phyloP scores from a whole-genome alignment of 2,797 vertebrate genomes.

The Malacoctenus gilli region DNA sequence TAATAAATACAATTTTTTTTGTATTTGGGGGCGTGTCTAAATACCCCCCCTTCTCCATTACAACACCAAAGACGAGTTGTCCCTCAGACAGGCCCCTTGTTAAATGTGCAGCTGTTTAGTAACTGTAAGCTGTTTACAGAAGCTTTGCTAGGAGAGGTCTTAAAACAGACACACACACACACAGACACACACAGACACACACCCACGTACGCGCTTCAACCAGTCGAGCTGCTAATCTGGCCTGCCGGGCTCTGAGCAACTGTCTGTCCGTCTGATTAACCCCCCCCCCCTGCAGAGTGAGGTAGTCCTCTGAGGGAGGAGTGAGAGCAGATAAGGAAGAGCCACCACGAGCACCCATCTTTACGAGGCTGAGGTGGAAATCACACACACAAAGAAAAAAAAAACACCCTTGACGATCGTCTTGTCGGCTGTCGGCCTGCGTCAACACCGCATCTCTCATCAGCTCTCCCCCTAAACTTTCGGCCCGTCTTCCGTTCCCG shows the following conservation, averaged over 20 bases:
- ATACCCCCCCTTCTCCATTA: conserved; percentile 50
- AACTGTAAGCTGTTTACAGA: conserved; percentile 75
- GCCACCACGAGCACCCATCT: conserved; percentile 13
- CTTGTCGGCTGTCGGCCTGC: too few species aligned
- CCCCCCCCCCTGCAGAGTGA: conserved; percentile 53
- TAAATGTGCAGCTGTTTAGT: conserved; percentile 75
- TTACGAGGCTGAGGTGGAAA: too few species aligned
- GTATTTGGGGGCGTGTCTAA: conserved; percentile 13
- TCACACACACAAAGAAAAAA: too few species aligned
- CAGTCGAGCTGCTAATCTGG: conserved; percentile 71
- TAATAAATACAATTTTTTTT: not conserved
- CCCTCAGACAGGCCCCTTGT: conserved; percentile 59
- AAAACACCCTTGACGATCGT: too few species aligned
- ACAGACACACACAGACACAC: conserved; percentile 15
- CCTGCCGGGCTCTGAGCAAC: conserved; percentile 67
- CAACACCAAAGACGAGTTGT: conserved; percentile 38
- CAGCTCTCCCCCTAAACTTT: too few species aligned
- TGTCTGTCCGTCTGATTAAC: conserved; percentile 74
- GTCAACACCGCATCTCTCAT: too few species aligned
- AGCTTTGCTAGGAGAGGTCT: conserved; percentile 67
- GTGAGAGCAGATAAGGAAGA: conserved; percentile 26
- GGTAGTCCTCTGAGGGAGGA: conserved; percentile 15
- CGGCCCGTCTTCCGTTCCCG: too few species aligned
- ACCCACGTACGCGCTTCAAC: conserved; percentile 47
- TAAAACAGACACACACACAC: conserved; percentile 4